Base-by-base conservation (phyloP, 1,140 invertebrate species). In the Aphelinus atriplicis region DNA sequence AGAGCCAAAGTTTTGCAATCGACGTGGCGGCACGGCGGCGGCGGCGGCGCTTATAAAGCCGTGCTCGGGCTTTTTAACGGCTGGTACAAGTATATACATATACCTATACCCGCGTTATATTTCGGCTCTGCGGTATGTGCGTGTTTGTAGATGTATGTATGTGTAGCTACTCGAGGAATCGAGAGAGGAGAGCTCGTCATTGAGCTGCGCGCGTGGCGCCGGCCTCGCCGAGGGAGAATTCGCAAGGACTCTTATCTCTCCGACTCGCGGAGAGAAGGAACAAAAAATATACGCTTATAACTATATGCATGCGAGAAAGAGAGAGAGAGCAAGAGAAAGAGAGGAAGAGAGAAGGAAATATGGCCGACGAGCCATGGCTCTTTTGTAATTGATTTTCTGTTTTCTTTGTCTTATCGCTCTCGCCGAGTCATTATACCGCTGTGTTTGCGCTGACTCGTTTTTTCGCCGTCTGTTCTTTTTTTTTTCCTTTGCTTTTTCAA, bases 121-220 rank as follows among this genome's bases (percentile, higher is more conserved):
- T 53, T 53, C 51, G 51, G 51, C 51, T 53, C 4, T 53, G 51
- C 51, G 9, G 51, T 9, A 0, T 6, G 51, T 9, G 9, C 51
- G 51, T 9, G 9, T 53, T 53, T 53, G 51, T 0, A 26, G 26
- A 26, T 26, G 26, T 53, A 53, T 0, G 1, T 5, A 45, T 45
- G 2, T 5, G 6, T 46, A n/a, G 6, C 57, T 62, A 26, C 26
- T 26, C 26, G 26, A 70, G 61, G 68, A 61, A 70, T 70, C 48
- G 68, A 70, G 58, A 61, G 68, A 57, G 58, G 66, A 68, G 66
- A 56, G 50, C 47, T 70, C 68, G 68, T 70, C 68, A 70, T 70
- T 70, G 68, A 70, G 6, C 56, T 67, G 50, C 45, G 47, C 26
- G 43, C 48, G 47, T n/a, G 26, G 26, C 26, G 26, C 26, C 26